Percentiles rank a stretch among this genome's conserved stretches.
phyloP scores from a whole-genome alignment of 2,888 invertebrate genomes.

The Drosophila suboccidentalis region DNA sequence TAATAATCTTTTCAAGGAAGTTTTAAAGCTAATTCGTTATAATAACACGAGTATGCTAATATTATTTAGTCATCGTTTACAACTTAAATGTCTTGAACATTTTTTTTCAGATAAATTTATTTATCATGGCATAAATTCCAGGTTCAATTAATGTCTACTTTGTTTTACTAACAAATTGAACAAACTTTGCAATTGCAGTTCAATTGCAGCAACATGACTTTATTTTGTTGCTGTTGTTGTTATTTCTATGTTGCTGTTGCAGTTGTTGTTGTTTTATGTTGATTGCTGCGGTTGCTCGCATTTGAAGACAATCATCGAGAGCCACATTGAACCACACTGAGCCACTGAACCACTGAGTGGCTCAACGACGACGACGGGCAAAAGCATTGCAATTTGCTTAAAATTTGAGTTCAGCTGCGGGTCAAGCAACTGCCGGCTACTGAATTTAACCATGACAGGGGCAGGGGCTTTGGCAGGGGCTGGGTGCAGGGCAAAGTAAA shows the following conservation, averaged over 20 bases:
- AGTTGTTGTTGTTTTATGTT: constrained; percentile 38
- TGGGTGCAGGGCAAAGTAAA: neutral
- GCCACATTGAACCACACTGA: constrained; percentile 23
- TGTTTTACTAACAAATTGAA: constrained; percentile 78
- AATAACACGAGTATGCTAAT: neutral
- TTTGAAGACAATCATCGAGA: constrained; percentile 74
- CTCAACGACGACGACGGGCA: constrained; percentile 21
- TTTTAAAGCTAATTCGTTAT: neutral
- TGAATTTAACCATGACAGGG: constrained; percentile 64
- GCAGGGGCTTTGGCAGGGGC: neutral
- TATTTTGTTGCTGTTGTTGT: constrained; percentile 50
- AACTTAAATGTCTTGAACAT: neutral
- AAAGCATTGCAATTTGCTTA: constrained; percentile 76
- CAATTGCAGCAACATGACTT: constrained; percentile 74
- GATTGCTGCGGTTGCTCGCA: constrained; percentile 58
- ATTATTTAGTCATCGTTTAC: neutral
- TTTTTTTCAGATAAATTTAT: constrained; percentile 33
- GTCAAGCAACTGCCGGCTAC: constrained; percentile 79
- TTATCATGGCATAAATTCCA: constrained; percentile 61
- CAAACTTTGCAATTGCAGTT: constrained; percentile 66
- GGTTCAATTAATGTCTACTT: constrained; percentile 72
- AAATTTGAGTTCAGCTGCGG: constrained; percentile 76
- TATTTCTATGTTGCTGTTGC: constrained; percentile 17
- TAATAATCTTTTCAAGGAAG: neutral
- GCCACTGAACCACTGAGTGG: constrained; percentile 22